Base-by-base conservation (phyloP, 2,888 invertebrate genomes). In the Ectemnius cavifrons region DNA sequence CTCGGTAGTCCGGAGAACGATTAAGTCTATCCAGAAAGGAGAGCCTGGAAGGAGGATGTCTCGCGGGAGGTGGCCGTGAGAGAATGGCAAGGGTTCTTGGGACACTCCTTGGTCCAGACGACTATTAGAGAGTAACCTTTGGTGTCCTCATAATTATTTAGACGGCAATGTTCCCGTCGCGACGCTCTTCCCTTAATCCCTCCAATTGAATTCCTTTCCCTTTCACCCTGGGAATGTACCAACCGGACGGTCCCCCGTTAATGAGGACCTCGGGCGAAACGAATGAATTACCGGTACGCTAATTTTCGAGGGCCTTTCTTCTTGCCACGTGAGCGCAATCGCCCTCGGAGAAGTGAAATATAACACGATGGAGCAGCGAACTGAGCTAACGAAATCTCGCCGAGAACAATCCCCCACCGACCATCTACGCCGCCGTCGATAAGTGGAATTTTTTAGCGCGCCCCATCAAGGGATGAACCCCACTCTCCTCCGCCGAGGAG, bases 71-170 rank as follows among this genome's bases (percentile, higher is more conserved):
- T n/a, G 45, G 4, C 18, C 6, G 18, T 4, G 20, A 62, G 63
- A 49, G 49, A 27, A 63, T 16, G 58, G 28, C 37, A 27, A 57
- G 60, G 63, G 63, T 63, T 58, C 57, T 47, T 63, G 45, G 59
- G 52, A 67, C 20, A 59, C 60, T 13, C 13, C 14, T 23, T 46
- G 74, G 80, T 82, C 82, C 82, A 82, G 83, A 83, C 80, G 83
- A 75, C 79, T 80, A 77, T 82, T 83, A 83, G 80, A 80, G 82
- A 75, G 80, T 46, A 27, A 13, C 58, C 69, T 47, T 23, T 59
- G 61, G 61, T 61, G 49, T 67, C 60, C 28, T 75, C 58, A 78
- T 71, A 82, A 81, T 79, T 78, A 79, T 82, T 77, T 75, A 77
- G 73, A 73, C 75, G 73, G 73, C 64, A 59, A 59, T 59, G 59